Evolutionary conservation across 1,140 invertebrate species (phyloP).

Genomic region (Chelonus insularis): DNA sequence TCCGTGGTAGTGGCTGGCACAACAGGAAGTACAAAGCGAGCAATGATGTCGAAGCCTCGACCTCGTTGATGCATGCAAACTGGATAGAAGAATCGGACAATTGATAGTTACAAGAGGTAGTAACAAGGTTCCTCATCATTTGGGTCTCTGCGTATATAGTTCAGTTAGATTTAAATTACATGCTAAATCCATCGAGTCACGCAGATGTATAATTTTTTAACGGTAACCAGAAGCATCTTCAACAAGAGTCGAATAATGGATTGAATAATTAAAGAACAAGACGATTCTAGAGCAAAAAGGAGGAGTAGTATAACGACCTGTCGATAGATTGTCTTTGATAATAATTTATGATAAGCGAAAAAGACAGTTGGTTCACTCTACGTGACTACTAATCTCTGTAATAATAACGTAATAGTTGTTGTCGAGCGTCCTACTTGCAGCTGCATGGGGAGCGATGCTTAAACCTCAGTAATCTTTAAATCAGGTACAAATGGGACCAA

Average conservation of each 20-base stretch:
- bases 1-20: conserved; percentile 25
- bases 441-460: too few relatives aligned
- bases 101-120: neutral
- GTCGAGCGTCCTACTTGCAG: too few relatives aligned
- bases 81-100: conserved; percentile 12
- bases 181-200: neutral
- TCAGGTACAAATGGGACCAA: too few relatives aligned
- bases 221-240: neutral
- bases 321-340: conserved; percentile 31
- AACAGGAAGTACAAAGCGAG: conserved; percentile 16
- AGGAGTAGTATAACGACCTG: conserved; percentile 6
- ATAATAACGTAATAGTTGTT: conserved; percentile 22
- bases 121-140: neutral
- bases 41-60: conserved; percentile 15
- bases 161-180: neutral
- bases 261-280: conserved; percentile 9
- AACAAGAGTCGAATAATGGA: neutral
- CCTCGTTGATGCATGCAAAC: conserved; percentile 21
- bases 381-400: conserved; percentile 33
- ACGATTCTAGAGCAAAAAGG: neutral
- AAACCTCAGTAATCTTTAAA: too few relatives aligned
- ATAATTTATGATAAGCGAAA: conserved; percentile 22
- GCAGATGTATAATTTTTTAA: conserved; percentile 6
- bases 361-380: neutral
- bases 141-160: neutral